Evolutionary conservation across 2,797 vertebrate genomes (phyloP).

Genomic region (Vultur gryphus): DNA sequence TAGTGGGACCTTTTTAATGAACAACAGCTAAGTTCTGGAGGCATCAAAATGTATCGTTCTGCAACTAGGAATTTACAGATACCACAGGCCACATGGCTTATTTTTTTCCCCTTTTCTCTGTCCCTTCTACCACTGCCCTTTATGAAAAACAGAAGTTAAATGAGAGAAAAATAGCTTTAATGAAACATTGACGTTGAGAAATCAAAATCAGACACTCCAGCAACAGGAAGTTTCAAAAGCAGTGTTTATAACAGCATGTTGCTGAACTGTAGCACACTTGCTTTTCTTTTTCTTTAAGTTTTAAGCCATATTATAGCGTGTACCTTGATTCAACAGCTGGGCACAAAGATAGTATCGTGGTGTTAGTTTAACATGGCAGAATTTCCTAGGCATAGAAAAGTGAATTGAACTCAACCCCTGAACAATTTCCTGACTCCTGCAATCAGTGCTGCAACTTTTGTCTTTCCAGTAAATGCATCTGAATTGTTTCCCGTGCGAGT

Average conservation of each 20-base stretch:
- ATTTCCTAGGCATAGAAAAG: not conserved
- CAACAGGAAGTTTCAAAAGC: conserved; percentile 60
- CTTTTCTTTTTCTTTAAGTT: not conserved
- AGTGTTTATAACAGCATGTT: not conserved
- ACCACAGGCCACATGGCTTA: not conserved
- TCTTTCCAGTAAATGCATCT: not conserved
- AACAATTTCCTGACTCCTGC: not conserved
- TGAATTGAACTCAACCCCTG: not conserved
- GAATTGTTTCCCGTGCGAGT: not conserved
- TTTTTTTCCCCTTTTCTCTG: not conserved
- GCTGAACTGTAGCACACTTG: not conserved
- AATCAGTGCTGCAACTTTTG: not conserved
- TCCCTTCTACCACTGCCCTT: not conserved
- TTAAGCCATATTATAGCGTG: not conserved
- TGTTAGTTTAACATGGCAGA: not conserved
- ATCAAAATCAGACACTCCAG: conserved; percentile 9
- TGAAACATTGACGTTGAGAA: conserved; percentile 56
- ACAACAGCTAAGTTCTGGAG: not conserved
- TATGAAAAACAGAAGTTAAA: conserved; percentile 61
- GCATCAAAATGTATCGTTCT: not conserved
- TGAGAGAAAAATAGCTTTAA: conserved; percentile 20
- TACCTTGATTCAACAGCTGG: not conserved
- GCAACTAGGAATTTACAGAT: not conserved
- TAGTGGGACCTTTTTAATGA: not conserved
- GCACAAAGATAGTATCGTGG: not conserved